A percentile compares a stretch with the other conserved stretches of the same genome.
Evolutionary conservation across 1,140 invertebrate genomes (phyloP).

Genomic region (Drosophila kepulauana): DNA sequence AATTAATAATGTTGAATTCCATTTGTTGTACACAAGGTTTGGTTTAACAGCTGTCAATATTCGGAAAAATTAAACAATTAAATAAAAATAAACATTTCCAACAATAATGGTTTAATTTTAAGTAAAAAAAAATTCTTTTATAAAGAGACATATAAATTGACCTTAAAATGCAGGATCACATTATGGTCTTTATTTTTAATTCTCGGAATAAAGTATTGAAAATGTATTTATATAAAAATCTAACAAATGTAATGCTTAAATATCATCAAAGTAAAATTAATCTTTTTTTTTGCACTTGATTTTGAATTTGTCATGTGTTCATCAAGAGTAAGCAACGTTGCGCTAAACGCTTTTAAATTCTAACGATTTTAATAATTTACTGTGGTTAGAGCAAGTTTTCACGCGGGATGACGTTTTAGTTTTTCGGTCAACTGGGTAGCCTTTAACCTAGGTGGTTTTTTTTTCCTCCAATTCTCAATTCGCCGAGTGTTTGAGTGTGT

Average conservation of each 20-base stretch:
- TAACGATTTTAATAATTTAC: conserved; percentile 3
- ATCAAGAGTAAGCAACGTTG: background rate
- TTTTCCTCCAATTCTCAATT: conserved; percentile 27
- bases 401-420: conserved; percentile 43
- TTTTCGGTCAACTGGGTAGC: conserved; percentile 26
- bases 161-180: too few species aligned
- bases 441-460: conserved; percentile 19
- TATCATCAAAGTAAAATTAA: too few species aligned
- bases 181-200: too few species aligned
- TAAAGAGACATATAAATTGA: too few species aligned
- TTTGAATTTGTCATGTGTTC: background rate
- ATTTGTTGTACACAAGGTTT: background rate
- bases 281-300: background rate
- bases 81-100: background rate
- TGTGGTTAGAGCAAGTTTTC: conserved; percentile 26
- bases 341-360: background rate
- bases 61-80: background rate
- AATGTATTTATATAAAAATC: too few species aligned
- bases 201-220: too few species aligned
- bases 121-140: too few species aligned
- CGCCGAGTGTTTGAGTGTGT: conserved; percentile 37
- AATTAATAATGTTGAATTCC: background rate
- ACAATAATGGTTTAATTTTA: background rate
- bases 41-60: conserved; percentile 8
- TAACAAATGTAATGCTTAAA: too few species aligned